Percentiles rank a stretch among this genome's conserved stretches.
Evolutionary conservation across 2,888 invertebrate genomes (phyloP).

Genomic region (Hecatera dysodea): DNA sequence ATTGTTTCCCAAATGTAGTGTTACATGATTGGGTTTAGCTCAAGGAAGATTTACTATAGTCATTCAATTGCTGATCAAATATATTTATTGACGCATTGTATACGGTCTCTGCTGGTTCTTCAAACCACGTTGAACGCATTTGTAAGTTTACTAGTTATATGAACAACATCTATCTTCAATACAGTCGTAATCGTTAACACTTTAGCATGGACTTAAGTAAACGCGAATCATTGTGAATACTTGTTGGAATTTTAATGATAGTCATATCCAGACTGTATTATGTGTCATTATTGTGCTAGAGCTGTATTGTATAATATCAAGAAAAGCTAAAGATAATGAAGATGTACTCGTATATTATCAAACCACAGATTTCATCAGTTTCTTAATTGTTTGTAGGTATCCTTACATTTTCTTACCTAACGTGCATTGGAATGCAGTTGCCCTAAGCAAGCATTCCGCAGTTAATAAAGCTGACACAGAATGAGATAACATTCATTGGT

Average conservation of each 20-base stretch:
- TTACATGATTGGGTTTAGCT: background rate
- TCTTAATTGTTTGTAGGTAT: background rate
- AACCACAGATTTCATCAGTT: slow-evolving; percentile 2
- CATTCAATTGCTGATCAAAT: background rate
- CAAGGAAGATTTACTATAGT: slow-evolving; percentile 4
- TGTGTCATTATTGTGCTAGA: background rate
- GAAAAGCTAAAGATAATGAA: background rate
- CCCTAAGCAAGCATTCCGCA: background rate
- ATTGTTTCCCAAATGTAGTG: background rate
- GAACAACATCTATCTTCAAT: background rate
- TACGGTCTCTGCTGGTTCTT: background rate
- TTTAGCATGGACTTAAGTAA: background rate
- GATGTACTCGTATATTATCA: slow-evolving; percentile 5
- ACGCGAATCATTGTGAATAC: background rate
- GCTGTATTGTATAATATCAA: background rate
- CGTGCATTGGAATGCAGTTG: background rate
- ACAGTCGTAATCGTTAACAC: slow-evolving; percentile 11
- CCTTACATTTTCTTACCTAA: background rate
- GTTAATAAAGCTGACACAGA: slow-evolving; percentile 32
- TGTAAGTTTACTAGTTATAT: slow-evolving; percentile 9
- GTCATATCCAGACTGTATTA: background rate
- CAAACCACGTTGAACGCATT: background rate
- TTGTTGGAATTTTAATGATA: slow-evolving; percentile 4
- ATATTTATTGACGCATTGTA: background rate
- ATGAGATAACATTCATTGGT: slow-evolving; percentile 48